Evolutionary conservation across 2,888 invertebrate species (phyloP).

Genomic region (Amorpha juglandis): DNA sequence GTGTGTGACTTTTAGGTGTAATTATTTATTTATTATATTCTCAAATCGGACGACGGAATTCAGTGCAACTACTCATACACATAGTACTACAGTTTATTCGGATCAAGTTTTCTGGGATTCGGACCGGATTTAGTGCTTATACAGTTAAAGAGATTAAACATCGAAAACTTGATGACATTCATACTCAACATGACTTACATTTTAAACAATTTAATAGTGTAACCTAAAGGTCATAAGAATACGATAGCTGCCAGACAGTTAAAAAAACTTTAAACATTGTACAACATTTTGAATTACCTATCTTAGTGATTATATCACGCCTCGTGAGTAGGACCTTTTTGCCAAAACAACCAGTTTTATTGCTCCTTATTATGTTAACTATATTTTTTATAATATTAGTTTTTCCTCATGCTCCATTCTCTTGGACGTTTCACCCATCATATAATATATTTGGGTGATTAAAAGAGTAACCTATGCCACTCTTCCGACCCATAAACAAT

Average conservation of each 20-base stretch:
- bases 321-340: not conserved
- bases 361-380: not conserved
- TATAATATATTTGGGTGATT: no score
- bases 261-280: conserved; percentile 23
- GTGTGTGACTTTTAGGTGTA: no score
- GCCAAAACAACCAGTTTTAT: not conserved
- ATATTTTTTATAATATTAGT: not conserved
- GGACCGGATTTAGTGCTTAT: no score
- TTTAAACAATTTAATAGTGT: not conserved
- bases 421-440: no score
- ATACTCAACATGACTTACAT: not conserved
- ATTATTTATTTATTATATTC: no score
- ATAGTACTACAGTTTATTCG: no score
- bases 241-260: conserved; percentile 18
- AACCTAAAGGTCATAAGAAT: not conserved
- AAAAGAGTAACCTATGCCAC: no score
- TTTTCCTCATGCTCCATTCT: not conserved
- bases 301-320: conserved; percentile 21
- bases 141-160: not conserved
- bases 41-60: no score
- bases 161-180: not conserved
- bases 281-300: conserved; percentile 24
- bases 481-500: no score
- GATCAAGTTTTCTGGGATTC: no score
- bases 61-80: no score